Evolutionary conservation across 2,113 vertebrate species (phyloP), one percentile per base, ranked within the genome.

Genomic region (Camelus dromedarius): DNA sequence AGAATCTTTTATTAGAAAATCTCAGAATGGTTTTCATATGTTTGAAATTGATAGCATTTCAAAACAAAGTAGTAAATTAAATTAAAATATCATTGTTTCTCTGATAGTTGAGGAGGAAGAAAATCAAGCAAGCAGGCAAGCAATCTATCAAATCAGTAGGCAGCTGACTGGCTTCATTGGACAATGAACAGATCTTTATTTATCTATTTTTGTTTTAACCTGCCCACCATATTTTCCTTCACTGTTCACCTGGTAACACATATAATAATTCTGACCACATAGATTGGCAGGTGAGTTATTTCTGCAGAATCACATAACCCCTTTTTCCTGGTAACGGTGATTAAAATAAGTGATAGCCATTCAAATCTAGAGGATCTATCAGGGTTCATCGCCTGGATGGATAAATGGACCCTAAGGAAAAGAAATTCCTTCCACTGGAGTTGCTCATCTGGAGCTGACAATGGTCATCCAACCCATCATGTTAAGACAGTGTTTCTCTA

Each of bases 11-110:
- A 89, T 56, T 75, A 89, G 35, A 42, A 91, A 79, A 50, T 30
- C 5, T 81, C 18, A 72, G 82, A 73, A 73, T 7, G 1, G 1
- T 73, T 88, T 92, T 79, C 4, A 35, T 35, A 75, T 26, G 48
- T 32, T 24, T 93, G 38, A 48, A 69, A 95, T 75, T 56, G 14
- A 86, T 88, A 19, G 16, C 4, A 46, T 87, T 80, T 83, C 22
- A 81, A 92, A 92, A 56, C 2, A 84, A 91, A 72, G 38, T 38
- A 35, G 76, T 66, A 93, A 69, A 67, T 70, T 73, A 89, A 69
- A 83, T 64, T 87, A 60, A 89, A 95, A 56, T 58, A 76, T 24
- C 2, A 54, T 72, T 70, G 26, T 67, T 16, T 48, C 20, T 93
- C 72, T 7, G 16, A 72, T 52, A 18, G 6, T 20, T 48, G 60